Evolutionary conservation across 2,113 vertebrate genomes (phyloP), one percentile per base, ranked within the genome.

Genomic region (Centrocercus urophasianus): DNA sequence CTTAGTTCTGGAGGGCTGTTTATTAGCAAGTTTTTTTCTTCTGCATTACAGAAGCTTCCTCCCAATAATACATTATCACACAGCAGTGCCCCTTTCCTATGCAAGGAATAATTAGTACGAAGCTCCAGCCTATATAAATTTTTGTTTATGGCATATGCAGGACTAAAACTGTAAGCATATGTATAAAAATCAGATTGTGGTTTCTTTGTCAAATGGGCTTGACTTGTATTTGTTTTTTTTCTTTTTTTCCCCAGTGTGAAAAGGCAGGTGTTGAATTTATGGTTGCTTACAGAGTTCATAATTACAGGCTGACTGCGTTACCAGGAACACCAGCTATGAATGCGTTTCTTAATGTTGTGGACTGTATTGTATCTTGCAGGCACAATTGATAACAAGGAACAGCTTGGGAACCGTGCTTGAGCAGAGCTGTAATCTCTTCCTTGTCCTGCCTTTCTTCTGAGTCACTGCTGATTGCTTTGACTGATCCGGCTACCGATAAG

Each of bases 291-390:
- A 59, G 3, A 1, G 36, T 66, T 48, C 0, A 0, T 48, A 66
- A 36, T 83, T 57, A 16, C 48, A 36, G 54, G 66, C 63, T 79
- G 89, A 21, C 42, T 82, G 71, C 57, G 8, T 18, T 79, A 63
- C 43, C 59, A 2, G 79, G 85, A 77, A 2, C 71, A 40, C 2
- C 65, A 87, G 38, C 64, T 64, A 1, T 4, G 34, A 47, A 43
- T 66, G 38, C 45, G 28, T 74, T 78, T 86, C 50, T 50, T 48
- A 32, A 3, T 60, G 32, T 11, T 71, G 56, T 12, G 34, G 74
- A 5, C 65, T 43, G 38, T 59, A 12, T 61, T 21, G 0, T 40
- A 20, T 70, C 91, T 93, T 0, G 0, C 0, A 0, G 45, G 45
- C 1, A 3, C 50, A 34, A 7, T 20, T 19, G 17, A 45, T 15